These are phyloP conservation scores for Ammodytes dubius DNA, from an alignment of 2,113 vertebrate species.

Conservation along the genomic window DNA sequence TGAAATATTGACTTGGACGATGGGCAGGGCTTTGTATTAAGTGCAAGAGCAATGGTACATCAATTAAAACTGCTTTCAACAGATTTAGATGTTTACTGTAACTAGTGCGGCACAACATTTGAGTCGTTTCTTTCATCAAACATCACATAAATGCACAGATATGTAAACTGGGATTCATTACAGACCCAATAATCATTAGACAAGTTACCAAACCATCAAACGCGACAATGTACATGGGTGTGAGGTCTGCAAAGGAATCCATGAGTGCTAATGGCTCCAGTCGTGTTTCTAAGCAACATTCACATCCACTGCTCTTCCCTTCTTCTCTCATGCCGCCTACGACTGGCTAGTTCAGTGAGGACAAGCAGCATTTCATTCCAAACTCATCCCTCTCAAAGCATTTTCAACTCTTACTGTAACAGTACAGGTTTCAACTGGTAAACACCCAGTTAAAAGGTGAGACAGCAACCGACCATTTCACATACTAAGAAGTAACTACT, in stretches of 20 bases:
- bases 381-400: slow-evolving; percentile 26
- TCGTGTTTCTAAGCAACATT: slow-evolving; percentile 79
- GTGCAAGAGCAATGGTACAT: neutral
- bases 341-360: slow-evolving; percentile 46
- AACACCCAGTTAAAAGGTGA: slow-evolving; percentile 39
- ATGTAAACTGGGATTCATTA: neutral
- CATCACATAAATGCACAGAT: slow-evolving; percentile 9
- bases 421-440: neutral
- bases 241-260: slow-evolving; percentile 60
- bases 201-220: neutral
- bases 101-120: neutral
- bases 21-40: neutral
- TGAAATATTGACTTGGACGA: slow-evolving; percentile 1
- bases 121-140: neutral
- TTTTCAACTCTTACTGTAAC: neutral
- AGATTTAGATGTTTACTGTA: neutral
- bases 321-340: slow-evolving; percentile 67
- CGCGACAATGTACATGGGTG: slow-evolving; percentile 58
- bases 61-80: neutral
- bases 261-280: slow-evolving; percentile 53
- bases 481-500: slow-evolving; percentile 9
- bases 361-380: slow-evolving; percentile 22
- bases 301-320: slow-evolving; percentile 62
- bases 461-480: slow-evolving; percentile 1
- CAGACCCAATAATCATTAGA: neutral